A percentile compares a stretch with the other conserved stretches of the same genome.
These are phyloP conservation scores for Teinopalpus imperialis DNA, from an alignment of 2,888 invertebrate genomes.

Conservation along the genomic window DNA sequence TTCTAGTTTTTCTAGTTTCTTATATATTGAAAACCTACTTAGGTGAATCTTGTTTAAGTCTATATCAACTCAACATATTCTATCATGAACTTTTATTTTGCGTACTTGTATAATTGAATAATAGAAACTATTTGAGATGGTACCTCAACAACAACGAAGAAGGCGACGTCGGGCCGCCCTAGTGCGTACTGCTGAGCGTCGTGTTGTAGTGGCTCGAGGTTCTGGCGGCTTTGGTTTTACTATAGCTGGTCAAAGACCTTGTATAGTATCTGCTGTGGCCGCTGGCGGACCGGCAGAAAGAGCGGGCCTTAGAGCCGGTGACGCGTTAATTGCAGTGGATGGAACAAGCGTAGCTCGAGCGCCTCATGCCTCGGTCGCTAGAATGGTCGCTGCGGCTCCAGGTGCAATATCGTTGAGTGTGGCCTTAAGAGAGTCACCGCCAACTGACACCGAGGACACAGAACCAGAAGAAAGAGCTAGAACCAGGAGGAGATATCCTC, in stretches of 20 bases:
- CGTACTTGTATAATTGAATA: conserved; percentile 9
- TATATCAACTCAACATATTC: conserved; percentile 2
- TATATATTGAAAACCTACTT: conserved; percentile 29
- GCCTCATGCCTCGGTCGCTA: conserved; percentile 96
- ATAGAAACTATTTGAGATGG: conserved; percentile 44
- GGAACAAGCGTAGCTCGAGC: conserved; percentile 95
- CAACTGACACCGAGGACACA: conserved; percentile 73
- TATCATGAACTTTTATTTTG: conserved; percentile 1
- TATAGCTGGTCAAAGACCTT: conserved; percentile 97
- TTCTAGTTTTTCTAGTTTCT: conserved; percentile 74
- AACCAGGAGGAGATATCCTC: conserved; percentile 66
- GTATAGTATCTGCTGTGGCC: conserved; percentile 96
- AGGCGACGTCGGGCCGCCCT: conserved; percentile 67
- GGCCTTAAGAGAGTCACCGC: conserved; percentile 80
- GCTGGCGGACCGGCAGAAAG: conserved; percentile 92
- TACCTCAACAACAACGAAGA: conserved; percentile 73
- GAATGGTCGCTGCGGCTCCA: conserved; percentile 92
- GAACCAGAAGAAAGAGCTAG: conserved; percentile 71
- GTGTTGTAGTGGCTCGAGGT: conserved; percentile 93
- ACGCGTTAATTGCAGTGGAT: conserved; percentile 95
- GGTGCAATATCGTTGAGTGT: conserved; percentile 93
- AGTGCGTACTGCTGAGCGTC: conserved; percentile 84
- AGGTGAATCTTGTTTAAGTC: conserved; percentile 4
- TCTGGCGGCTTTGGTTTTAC: conserved; percentile 98
- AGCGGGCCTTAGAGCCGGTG: conserved; percentile 95